Percentiles rank a stretch among this genome's conserved stretches.
Conservation (phyloP, 1,140 invertebrate species). For the Caenorhabditis briggsae region DNA sequence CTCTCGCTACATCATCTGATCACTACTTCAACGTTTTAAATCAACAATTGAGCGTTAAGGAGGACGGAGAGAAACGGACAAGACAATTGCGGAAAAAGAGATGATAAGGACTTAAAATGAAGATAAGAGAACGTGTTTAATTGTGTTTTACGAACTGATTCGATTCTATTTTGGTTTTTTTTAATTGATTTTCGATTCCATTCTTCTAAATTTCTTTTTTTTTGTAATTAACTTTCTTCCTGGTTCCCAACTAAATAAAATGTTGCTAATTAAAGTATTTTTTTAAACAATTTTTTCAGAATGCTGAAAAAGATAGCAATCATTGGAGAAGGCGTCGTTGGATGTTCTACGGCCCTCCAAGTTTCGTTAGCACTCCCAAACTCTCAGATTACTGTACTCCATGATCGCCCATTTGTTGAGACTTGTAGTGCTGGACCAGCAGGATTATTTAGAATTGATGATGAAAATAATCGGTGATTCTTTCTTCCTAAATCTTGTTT, state of each 20-base stretch:
- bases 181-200: neutral
- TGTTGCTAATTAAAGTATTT: no score
- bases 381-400: constrained; percentile 49
- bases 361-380: neutral
- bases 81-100: constrained; percentile 19
- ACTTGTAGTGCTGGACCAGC: constrained; percentile 62
- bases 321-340: constrained; percentile 61
- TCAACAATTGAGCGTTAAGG: constrained; percentile 31
- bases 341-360: constrained; percentile 57
- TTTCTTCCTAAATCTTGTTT: neutral
- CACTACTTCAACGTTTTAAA: constrained; percentile 34
- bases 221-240: neutral
- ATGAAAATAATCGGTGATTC: constrained; percentile 52
- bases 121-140: constrained; percentile 25
- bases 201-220: neutral
- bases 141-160: neutral
- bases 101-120: neutral
- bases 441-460: constrained; percentile 58
- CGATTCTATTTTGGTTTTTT: neutral
- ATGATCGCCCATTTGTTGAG: constrained; percentile 55
- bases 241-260: neutral
- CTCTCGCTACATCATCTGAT: constrained; percentile 22
- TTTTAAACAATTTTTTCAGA: no score
- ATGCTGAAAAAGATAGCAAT: constrained; percentile 56
- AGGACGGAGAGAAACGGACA: constrained; percentile 14